Base-by-base conservation (phyloP, 2,797 vertebrate species). In the Periophthalmus magnuspinnatus region DNA sequence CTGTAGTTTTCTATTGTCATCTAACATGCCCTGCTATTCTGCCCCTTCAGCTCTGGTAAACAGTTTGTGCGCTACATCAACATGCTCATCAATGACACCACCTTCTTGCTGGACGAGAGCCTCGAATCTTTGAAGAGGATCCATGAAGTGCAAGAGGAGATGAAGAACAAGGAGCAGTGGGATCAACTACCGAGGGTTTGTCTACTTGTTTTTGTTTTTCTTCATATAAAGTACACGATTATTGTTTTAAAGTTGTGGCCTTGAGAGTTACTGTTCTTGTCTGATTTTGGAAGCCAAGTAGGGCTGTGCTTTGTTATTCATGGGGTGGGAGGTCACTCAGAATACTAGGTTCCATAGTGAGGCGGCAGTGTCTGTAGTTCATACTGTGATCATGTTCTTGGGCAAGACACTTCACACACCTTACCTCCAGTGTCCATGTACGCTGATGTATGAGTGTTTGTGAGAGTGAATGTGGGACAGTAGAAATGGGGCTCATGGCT, bases 61-160 rank as follows among this genome's bases (percentile, higher is more conserved):
- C 98, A 99, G 93, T 99, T 99, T 91, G 98, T 99, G 71, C 98
- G 97, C 88, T 99, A 99, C 81, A 99, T 99, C 92, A 99, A 99
- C 89, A 99, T 99, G 98, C 91, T 99, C 90, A 99, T 99, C 81
- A 99, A 99, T 34, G 98, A 99, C 91, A 99, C 98, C 14, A 99
- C 98, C 58, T 99, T 99, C 91, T 85, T 99, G 89, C 93, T 99
- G 77, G 98, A 99, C 21, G 98, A 99, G 89, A 99, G 97, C 82
- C 93, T 99, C 74, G 98, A 99, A 89, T 99, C 98, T 62, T 90
- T 99, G 73, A 99, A 99, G 91, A 95, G 98, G 76, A 99, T 99
- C 84, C 98, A 99, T 19, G 98, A 99, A 81, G 94, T 99, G 75
- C 98, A 99, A 74, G 98, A 99, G 75, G 98, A 99, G 90, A 99